These are phyloP conservation scores for Poeciliopsis gracilis DNA, from an alignment of 2,797 vertebrate genomes.

Conservation along the genomic window DNA sequence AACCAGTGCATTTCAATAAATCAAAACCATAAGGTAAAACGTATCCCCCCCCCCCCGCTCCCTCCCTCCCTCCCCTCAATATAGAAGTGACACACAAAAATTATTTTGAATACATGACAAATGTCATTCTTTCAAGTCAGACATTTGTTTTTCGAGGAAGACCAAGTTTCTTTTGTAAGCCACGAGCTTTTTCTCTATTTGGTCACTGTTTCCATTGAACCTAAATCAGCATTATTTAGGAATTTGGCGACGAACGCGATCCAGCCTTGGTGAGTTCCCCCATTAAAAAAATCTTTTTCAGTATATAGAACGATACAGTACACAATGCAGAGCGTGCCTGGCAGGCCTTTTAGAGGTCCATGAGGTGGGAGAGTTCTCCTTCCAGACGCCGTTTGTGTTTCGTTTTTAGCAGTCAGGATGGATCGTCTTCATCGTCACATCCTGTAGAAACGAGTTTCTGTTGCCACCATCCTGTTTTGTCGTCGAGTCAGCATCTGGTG, in stretches of 20 bases:
- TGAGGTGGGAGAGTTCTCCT: slow-evolving; percentile 2
- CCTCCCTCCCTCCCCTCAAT: background rate
- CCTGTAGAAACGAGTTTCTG: background rate
- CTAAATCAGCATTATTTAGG: background rate
- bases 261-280: background rate
- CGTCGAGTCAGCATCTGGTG: slow-evolving; percentile 11
- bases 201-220: background rate
- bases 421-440: slow-evolving; percentile 52
- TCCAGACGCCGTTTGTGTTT: background rate
- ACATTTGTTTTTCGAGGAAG: background rate
- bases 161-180: background rate
- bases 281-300: slow-evolving; percentile 8
- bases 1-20: background rate
- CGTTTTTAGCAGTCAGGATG: slow-evolving; percentile 15
- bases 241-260: background rate
- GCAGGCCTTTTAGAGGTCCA: background rate
- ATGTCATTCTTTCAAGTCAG: background rate
- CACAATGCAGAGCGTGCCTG: slow-evolving; percentile 1
- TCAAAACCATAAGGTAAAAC: background rate
- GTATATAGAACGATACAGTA: slow-evolving; percentile 22
- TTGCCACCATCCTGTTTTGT: background rate
- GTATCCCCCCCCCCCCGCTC: background rate
- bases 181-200: background rate
- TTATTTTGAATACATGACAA: background rate
- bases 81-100: background rate